Base-by-base conservation (phyloP, 2,888 invertebrate genomes). In the Anthrax anthrax region DNA sequence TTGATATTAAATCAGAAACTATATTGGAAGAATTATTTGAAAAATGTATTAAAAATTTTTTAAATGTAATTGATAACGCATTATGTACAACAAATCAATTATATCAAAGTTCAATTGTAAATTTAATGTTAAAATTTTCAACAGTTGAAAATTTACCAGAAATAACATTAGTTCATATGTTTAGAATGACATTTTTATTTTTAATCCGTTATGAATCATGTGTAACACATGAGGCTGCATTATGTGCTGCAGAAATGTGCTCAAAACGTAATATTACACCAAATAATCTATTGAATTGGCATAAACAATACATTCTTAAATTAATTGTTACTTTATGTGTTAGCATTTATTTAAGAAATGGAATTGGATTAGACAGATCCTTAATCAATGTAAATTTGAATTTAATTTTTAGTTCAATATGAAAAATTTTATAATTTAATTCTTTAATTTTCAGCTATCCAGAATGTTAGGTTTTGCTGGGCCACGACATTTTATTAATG, bases 381-480 rank as follows among this genome's bases (percentile, higher is more conserved):
- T 51, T 64, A 1, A 55, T 57, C 47, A 56, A 59, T 37, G 64
- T 63, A 54, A 56, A 58, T 54, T 37, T 44, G 23, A 4, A 36
- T 19, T 42, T 12, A 34, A 17, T 34, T 34, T 41, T n/a, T 8
- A 19, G 10, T 41, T 29, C 5, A n/a, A 32, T 8, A 29, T 9
- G 19, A 34, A 16, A 17, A n/a, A n/a, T n/a, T n/a, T n/a, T n/a
- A n/a, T n/a, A n/a, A n/a, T 17, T 36, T 16, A 32, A 9, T 36
- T 39, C 23, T 29, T 39, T 41, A 2, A 18, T 37, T 54, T 55
- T 2, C 36, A 69, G 69, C 64, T 81, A 2, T 76, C 80, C 0
- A 73, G 76, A 54, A 77, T 81, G 49, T 74, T 85, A 45, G 84
- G 81, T 1, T 84, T 78, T 56, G 72, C 74, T 18, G 79, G 79